Evolutionary conservation across 2,113 vertebrate genomes (phyloP), one percentile per base, ranked within the genome.

Genomic region (Seriola quinqueradiata): DNA sequence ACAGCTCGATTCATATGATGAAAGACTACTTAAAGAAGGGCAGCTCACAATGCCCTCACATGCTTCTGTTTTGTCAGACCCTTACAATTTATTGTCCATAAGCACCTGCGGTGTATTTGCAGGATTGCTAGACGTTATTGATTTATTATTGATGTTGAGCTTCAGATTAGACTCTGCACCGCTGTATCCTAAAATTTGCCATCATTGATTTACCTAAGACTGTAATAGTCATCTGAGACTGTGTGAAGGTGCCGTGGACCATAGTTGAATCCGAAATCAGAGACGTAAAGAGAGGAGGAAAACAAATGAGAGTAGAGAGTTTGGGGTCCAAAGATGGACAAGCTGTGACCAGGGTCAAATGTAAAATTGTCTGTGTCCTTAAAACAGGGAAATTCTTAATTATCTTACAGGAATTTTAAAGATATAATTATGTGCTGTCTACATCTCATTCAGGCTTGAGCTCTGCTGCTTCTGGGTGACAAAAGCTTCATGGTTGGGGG

Each of bases 401-500:
- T 8, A 61, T 55, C 34, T 8, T 58, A 59, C 40, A 19, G 12
- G 28, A 64, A 46, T 28, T 28, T 28, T 28, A 28, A 59, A 64
- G 3, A 34, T 44, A 34, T 32, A 19, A 71, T 60, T n/a, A 54
- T 2, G 8, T 36, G 36, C 55, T 28, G 32, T 75, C 48, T 5
- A 54, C 19, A 66, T 61, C 61, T 72, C 52, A 81, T 60, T 68
- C 34, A 52, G 14, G 48, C 70, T 54, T 34, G 23, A 72, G 55
- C 28, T 66, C 23, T 46, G 4, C 38, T 68, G 68, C 1, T 13
- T 73, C 40, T 34, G 8, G 17, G 78, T 38, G 44, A 75, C 46
- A 77, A 54, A 80, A 64, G 65, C 74, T 70, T 83, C 44, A 17
- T 57, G 48, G 71, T 28, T 55, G n/a, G 23, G 5, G 5, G 34